A percentile compares a stretch with the other conserved stretches of the same genome.
Conservation (phyloP, 1,140 invertebrate genomes). For the Calosoma granatense region DNA sequence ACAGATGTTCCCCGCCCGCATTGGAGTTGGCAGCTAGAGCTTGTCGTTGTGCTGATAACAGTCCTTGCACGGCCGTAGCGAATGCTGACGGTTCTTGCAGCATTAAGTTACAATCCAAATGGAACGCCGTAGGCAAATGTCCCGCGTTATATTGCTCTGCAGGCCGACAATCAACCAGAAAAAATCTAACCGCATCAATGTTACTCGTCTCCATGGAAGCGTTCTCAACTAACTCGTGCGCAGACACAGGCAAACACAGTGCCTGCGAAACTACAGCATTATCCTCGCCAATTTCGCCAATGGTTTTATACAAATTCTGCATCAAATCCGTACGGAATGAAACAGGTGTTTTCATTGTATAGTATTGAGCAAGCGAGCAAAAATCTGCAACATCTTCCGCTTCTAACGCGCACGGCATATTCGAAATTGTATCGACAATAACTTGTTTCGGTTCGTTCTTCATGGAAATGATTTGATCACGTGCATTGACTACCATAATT, state of each 20-base stretch:
- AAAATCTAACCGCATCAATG: constrained; percentile 70
- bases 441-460: constrained; percentile 60
- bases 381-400: constrained; percentile 95
- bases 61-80: constrained; percentile 85
- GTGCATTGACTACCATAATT: constrained; percentile 94
- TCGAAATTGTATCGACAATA: constrained; percentile 60
- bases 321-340: constrained; percentile 75
- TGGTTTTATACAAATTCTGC: constrained; percentile 37
- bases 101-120: constrained; percentile 95
- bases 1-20: constrained; percentile 86
- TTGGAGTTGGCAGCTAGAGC: constrained; percentile 78
- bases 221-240: constrained; percentile 74
- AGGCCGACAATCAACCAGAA: constrained; percentile 93
- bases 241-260: constrained; percentile 88
- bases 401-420: constrained; percentile 77
- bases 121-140: constrained; percentile 93
- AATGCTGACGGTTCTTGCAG: constrained; percentile 92
- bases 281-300: constrained; percentile 28
- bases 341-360: constrained; percentile 80
- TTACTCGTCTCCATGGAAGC: constrained; percentile 47
- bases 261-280: constrained; percentile 63
- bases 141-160: constrained; percentile 95
- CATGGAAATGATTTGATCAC: constrained; percentile 77
- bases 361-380: constrained; percentile 91
- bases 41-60: constrained; percentile 82